Evolutionary conservation across 1,140 invertebrate species (phyloP).

Genomic region (Asobara japonica): DNA sequence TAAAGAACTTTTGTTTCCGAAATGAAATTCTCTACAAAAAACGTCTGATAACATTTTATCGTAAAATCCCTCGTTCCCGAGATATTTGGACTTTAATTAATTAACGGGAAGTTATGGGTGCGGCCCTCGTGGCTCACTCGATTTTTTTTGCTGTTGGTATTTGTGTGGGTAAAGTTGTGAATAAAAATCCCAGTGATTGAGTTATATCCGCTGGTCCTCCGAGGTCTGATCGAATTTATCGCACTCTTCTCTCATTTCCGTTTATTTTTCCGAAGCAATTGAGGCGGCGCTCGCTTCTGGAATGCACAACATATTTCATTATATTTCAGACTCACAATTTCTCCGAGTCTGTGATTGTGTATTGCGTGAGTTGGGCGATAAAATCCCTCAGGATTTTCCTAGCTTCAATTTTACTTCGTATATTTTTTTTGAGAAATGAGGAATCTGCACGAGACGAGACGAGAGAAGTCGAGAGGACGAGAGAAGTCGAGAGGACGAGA

Average conservation of each 20-base stretch:
- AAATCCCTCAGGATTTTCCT: background rate
- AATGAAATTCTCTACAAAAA: background rate
- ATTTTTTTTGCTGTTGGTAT: background rate
- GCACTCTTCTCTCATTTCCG: background rate
- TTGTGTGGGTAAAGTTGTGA: background rate
- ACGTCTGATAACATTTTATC: background rate
- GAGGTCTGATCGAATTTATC: slow-evolving; percentile 6
- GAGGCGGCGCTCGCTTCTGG: background rate
- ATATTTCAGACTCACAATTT: background rate
- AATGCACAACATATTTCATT: background rate
- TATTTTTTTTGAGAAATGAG: too few species aligned
- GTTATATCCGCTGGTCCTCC: background rate
- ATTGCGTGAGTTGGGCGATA: background rate
- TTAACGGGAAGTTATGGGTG: too few species aligned
- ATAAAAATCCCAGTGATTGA: background rate
- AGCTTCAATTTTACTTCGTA: too few species aligned
- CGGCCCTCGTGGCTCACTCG: too few species aligned
- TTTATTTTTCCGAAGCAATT: background rate
- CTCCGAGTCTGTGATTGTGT: background rate
- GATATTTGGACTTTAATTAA: too few species aligned
- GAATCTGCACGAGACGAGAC: too few species aligned
- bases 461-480: too few species aligned
- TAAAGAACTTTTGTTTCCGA: too few species aligned
- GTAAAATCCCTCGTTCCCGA: too few species aligned
- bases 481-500: too few species aligned